Evolutionary conservation across 2,888 invertebrate genomes (phyloP), one percentile per base, ranked within the genome.

Genomic region (Mythimna vitellina): DNA sequence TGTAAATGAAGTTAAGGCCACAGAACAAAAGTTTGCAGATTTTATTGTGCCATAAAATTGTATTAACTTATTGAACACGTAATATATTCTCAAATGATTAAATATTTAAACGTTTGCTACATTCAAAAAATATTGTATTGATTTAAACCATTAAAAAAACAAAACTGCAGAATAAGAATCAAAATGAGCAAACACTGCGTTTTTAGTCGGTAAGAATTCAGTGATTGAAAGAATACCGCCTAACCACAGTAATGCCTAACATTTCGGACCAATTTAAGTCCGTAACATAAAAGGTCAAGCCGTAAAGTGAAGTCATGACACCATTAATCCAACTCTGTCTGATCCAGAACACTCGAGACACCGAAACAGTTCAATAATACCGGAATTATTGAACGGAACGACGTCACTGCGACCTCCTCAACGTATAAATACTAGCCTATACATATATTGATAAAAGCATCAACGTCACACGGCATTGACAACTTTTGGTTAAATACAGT

Each of bases 391-490:
- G 51, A 64, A 61, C 35, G 32, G 46, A n/a, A 67, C 60, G 70
- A 86, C 83, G 82, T 80, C 82, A 80, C 65, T 20, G 35, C 66
- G 64, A 65, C 72, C 76, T 71, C 61, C 57, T 69, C 65, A 68
- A 70, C 74, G 62, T 82, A 84, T 84, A 85, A 86, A 88, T 84
- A 88, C 75, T 67, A 72, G 66, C 67, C 17, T 46, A 46, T 46
- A 75, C 53, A 76, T 70, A 73, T 78, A 71, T 69, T 73, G 78
- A 80, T 83, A 84, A 82, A 76, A 83, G 79, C 70, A 67, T 1
- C 62, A 65, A 78, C 87, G 88, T 86, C 89, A 87, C 65, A 56
- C 65, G 82, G 74, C 85, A 85, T 80, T 87, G 85, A 86, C 84
- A 82, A 81, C 74, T 82, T 81, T 73, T 80, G 76, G 66, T 65